Percentiles rank a stretch among this genome's conserved stretches.
phyloP scores from a whole-genome alignment of 30 jellyfish, hydroid and myxozoan species.

The Aurelia sp. region DNA sequence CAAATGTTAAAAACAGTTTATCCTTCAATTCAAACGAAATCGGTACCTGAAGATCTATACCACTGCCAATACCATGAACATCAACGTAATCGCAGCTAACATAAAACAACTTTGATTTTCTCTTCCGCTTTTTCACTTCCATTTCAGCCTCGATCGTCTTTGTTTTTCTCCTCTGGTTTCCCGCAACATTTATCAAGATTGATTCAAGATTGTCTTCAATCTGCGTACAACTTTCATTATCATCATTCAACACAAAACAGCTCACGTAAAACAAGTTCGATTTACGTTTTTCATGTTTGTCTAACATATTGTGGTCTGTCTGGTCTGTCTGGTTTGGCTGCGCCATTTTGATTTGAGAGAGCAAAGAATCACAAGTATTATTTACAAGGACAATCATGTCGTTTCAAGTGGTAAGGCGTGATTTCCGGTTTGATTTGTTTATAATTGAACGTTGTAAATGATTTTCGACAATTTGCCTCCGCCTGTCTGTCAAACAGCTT shows the following conservation, averaged over 20 bases:
- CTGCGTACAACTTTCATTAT: conserved; percentile 3
- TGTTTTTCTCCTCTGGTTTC: too few species aligned
- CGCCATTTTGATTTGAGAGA: conserved; percentile 34
- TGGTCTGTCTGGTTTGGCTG: not conserved
- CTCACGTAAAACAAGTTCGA: conserved; percentile 70
- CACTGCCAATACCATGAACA: conserved; percentile 21
- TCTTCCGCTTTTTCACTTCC: conserved; percentile 16
- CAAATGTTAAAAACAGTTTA: not conserved
- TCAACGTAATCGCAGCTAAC: conserved; percentile 83
- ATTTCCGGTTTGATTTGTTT: conserved; percentile 45
- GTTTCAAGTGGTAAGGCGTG: conserved; percentile 60
- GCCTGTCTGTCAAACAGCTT: too few species aligned
- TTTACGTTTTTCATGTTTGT: conserved; percentile 26
- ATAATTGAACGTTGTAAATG: too few species aligned
- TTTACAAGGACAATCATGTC: not conserved
- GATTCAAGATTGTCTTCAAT: conserved; percentile 5
- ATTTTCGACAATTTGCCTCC: too few species aligned
- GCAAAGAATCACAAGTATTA: not conserved
- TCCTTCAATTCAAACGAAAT: not conserved
- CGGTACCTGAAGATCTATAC: not conserved
- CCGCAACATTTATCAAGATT: not conserved
- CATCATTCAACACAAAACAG: conserved; percentile 27
- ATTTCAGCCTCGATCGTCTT: not conserved
- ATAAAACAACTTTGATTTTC: conserved; percentile 84
- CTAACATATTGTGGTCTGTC: not conserved